Evolutionary conservation across 2,888 invertebrate species (phyloP), one percentile per base, ranked within the genome.

Genomic region (Zhuqinia jingwanae): DNA sequence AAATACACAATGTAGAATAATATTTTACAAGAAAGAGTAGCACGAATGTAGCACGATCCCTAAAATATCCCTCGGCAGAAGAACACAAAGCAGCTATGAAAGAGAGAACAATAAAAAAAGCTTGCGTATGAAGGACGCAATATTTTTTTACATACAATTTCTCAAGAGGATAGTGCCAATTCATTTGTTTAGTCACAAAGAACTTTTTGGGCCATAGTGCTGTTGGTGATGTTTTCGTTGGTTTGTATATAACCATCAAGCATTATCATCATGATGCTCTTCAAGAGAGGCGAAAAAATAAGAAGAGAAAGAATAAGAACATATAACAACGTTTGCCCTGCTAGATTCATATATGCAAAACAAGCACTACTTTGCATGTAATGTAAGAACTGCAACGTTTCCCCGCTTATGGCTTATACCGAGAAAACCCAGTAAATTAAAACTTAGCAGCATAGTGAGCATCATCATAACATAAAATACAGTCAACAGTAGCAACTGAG

Each of bases 91-190:
- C 5, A 6, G 3, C 2, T 20, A 56, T 47, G 53, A 58, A 58
- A 22, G 58, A 22, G 25, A 58, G 22, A 58, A 58, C 58, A 58
- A 58, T 58, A 58, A 58, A 20, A 58, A 58, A 20, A 22, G 27
- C 15, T 60, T 60, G 27, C 27, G 27, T 60, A 60, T 25, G 17
- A 45, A 73, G 50, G 27, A 73, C 73, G 11, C 17, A 30, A 75
- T 36, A n/a, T n/a, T n/a, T n/a, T 30, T 77, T 77, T 77, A 45
- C 50, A 47, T 27, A 30, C 50, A 27, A n/a, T 53, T n/a, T 25
- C 68, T 68, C 80, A 11, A 22, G 80, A 70, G 80, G 50, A 70
- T 79, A 70, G 56, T 56, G 56, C 56, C 80, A 80, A 70, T 80
- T 80, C 80, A 80, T 80, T 80, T 80, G 68, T 56, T 70, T 17